Evolutionary conservation across 2,113 vertebrate genomes (phyloP), one percentile per base, ranked within the genome.

Genomic region (Gymnocephalus cernua): DNA sequence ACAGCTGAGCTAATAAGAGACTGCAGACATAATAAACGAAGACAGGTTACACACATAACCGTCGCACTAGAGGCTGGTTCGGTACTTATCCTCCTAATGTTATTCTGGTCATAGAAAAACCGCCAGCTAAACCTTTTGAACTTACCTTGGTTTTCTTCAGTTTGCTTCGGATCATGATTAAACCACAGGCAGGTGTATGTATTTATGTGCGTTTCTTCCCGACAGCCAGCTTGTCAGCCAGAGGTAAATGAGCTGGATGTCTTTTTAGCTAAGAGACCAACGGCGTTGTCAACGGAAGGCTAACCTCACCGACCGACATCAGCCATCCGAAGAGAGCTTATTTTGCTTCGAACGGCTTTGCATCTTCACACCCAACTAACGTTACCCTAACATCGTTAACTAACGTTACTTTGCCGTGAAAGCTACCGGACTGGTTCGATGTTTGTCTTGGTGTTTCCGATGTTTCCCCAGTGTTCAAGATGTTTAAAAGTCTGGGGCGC

Each of bases 111-210:
- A 1, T 1, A 10, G 14, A 48, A 32, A 3, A 25, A 25, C 6
- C 1, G 6, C 18, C 15, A 13, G 25, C 3, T 32, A 1, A 32
- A 41, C 4, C 44, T 35, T 1, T 18, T 51, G 23, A 38, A 75
- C 88, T 79, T 61, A 93, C 93, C 88, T 69, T 86, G 15, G 53
- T 11, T 73, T 73, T 91, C 83, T 86, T 93, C 58, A 89, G 57
- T 16, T 86, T 91, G 64, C 57, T 79, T 64, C 77, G 79, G 54
- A 87, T 88, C 93, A 93, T 93, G n/a, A 12, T 44, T 4, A 14
- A 47, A 35, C 32, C 25, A 23, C 41, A 51, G 25, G 0, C 54
- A 32, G 21, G 8, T 7, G 32, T 66, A 3, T 8, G 19, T n/a
- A 14, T n/a, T 4, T 32, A 25, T 13, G 4, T 18, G 19, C 23